Evolutionary conservation across 2,888 invertebrate species (phyloP).

Genomic region (Eupeodes luniger): DNA sequence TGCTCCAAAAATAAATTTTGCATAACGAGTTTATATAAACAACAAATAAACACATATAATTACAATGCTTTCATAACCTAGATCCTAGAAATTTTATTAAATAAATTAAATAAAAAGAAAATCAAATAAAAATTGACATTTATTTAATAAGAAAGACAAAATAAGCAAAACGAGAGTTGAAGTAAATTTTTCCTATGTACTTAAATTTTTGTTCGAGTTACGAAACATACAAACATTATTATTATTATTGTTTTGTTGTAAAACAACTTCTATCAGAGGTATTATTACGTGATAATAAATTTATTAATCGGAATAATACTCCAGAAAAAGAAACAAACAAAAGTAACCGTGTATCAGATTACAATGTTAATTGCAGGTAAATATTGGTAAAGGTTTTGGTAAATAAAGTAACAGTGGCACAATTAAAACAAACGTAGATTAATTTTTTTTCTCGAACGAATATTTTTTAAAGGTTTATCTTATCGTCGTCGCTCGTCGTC

Average conservation of each 20-base stretch:
- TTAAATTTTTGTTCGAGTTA: neutral
- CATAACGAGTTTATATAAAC: too few species aligned
- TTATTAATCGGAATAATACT: constrained; percentile 8
- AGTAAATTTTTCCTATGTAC: neutral
- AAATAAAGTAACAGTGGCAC: constrained; percentile 46
- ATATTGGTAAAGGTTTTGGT: constrained; percentile 51
- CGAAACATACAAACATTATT: neutral
- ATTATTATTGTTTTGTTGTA: constrained; percentile 2
- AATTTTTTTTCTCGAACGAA: neutral
- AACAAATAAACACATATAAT: too few species aligned
- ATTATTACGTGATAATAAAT: constrained; percentile 10
- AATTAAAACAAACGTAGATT: constrained; percentile 55
- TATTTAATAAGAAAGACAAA: neutral
- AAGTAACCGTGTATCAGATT: constrained; percentile 12
- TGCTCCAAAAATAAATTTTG: too few species aligned
- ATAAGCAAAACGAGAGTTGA: neutral
- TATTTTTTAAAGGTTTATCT: constrained; percentile 6
- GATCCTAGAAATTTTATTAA: too few species aligned
- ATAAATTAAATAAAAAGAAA: too few species aligned
- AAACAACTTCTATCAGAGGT: constrained; percentile 10
- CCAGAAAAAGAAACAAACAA: neutral
- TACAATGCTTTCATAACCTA: neutral
- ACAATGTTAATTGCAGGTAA: constrained; percentile 40
- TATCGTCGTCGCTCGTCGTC: neutral
- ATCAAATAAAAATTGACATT: too few species aligned